phyloP scores from a whole-genome alignment of 2,797 vertebrate species.

The Gallirallus australis region DNA sequence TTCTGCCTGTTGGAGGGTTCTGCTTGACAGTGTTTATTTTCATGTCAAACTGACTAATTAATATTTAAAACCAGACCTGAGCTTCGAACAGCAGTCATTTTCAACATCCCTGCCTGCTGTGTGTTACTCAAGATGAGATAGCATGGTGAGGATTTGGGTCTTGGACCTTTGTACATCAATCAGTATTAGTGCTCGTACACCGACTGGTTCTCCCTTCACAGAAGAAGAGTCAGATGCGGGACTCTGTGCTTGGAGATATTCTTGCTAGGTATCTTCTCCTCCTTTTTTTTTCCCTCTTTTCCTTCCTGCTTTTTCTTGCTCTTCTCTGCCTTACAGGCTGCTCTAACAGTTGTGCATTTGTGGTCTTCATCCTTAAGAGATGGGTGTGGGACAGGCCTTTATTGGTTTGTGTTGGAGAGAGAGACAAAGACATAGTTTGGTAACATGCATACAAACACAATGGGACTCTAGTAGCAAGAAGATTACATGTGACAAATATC shows the following conservation, averaged over 20 bases:
- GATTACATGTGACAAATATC: not conserved
- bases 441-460: not conserved
- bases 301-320: not conserved
- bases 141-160: accelerated
- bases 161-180: not conserved
- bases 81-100: not conserved
- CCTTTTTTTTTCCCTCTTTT: not conserved
- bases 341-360: not conserved
- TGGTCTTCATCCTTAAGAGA: not conserved
- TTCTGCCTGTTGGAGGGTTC: not conserved
- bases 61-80: not conserved
- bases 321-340: not conserved
- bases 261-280: not conserved
- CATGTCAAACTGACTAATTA: not conserved
- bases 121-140: not conserved
- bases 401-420: not conserved
- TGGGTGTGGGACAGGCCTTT: not conserved
- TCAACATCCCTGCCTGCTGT: not conserved
- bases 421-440: not conserved
- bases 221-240: not conserved
- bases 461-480: not conserved
- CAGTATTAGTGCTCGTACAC: not conserved
- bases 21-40: not conserved
- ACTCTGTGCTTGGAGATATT: not conserved
- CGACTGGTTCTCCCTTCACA: not conserved